Conservation (phyloP, 2,888 invertebrate species). For the Baccha elongata region DNA sequence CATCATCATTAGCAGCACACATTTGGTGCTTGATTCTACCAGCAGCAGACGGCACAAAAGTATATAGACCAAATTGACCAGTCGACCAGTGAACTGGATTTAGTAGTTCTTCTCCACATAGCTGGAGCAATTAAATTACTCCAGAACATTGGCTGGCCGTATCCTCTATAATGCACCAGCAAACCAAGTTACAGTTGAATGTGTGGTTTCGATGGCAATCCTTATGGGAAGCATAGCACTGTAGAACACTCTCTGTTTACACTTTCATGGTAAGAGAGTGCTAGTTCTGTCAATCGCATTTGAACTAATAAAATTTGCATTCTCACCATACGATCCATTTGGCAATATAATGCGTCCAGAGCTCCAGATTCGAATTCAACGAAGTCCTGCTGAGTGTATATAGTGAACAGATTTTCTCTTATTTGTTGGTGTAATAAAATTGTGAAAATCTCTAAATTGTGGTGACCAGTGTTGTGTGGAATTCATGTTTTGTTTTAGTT, state of each 20-base stretch:
- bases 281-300: conserved; percentile 56
- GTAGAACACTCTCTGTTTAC: conserved; percentile 48
- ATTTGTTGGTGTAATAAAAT: conserved; percentile 25
- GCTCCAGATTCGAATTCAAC: conserved; percentile 9
- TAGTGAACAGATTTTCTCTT: conserved; percentile 27
- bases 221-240: conserved; percentile 20
- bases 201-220: conserved; percentile 33
- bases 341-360: conserved; percentile 27
- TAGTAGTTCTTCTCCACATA: conserved; percentile 24
- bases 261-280: conserved; percentile 51
- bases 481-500: background rate
- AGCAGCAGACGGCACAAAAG: conserved; percentile 1
- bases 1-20: conserved; percentile 50
- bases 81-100: conserved; percentile 57
- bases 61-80: conserved; percentile 38
- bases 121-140: conserved; percentile 63
- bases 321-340: conserved; percentile 41
- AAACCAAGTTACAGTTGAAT: conserved; percentile 8
- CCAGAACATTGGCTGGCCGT: conserved; percentile 39
- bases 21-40: background rate
- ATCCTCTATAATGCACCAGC: conserved; percentile 12
- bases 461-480: conserved; percentile 5
- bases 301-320: conserved; percentile 64
- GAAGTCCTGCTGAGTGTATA: conserved; percentile 4
- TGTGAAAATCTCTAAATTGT: background rate